Evolutionary conservation across 2,888 invertebrate species (phyloP), one percentile per base, ranked within the genome.

Genomic region (Poecilus cupreus): DNA sequence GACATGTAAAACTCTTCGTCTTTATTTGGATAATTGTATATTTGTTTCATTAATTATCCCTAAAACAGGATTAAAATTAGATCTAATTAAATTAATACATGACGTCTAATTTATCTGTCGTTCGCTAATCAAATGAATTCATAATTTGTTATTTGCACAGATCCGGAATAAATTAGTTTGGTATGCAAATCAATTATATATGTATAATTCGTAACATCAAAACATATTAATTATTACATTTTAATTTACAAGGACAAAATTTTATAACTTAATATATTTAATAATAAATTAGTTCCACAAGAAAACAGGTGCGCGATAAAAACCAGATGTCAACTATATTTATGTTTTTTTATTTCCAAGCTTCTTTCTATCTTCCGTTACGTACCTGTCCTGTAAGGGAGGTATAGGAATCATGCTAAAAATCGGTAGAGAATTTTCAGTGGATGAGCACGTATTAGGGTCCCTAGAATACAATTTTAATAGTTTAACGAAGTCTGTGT

Each of bases 71-170:
- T 60, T 24, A 60, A 26, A 60, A 60, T 60, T 60, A 60, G 60
- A 1, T 60, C 13, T 60, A 60, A 60, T 60, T 60, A 26, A 60
- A 60, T 60, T 60, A 60, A 60, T 60, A 60, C 26, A 60, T 60
- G 60, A 13, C 60, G 26, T 60, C 60, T 60, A 11, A 24, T 24
- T 24, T 60, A 68, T 68, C 22, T 68, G 37, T 37, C 18, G 37
- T 68, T 68, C 37, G 64, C 16, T 68, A 32, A 68, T 68, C 32
- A 68, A 60, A 68, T 68, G 32, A 68, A 37, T 68, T 68, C 18
- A 68, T 68, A 37, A 68, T 32, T n/a, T 13, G 37, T 68, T 37
- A 60, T 60, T 60, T 60, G 60, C 24, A 18, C 49, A 13, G 18
- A 22, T 24, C 26, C n/a, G n/a, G 60, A 24, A 60, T 60, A 60